These are phyloP conservation scores for Apteryx owenii DNA, from an alignment of 2,113 vertebrate species.

Conservation along the genomic window DNA sequence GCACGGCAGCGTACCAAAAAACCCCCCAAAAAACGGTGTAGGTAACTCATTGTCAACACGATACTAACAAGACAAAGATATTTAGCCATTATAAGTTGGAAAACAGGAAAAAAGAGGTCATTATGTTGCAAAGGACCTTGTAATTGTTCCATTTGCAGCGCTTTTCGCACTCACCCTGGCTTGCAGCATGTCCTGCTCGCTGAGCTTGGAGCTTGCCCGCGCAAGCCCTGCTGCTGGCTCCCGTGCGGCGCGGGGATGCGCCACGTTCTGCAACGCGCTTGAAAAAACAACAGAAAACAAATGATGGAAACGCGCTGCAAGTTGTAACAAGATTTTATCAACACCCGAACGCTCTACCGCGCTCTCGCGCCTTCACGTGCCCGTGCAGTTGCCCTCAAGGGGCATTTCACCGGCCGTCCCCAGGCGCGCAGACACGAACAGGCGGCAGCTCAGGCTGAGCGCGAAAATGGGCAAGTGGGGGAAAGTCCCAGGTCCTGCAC, in stretches of 20 bases:
- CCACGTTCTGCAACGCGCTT: neutral
- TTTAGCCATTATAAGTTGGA: neutral
- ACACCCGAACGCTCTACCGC: neutral
- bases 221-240: neutral
- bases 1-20: neutral
- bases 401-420: neutral
- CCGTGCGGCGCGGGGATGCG: accelerated
- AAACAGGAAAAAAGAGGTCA: neutral
- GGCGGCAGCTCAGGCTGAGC: neutral
- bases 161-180: neutral
- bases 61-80: neutral
- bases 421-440: neutral
- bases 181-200: accelerated
- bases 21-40: too few relatives aligned
- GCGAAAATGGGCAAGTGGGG: too few relatives aligned
- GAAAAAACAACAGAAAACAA: neutral
- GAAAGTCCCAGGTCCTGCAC: neutral
- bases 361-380: neutral
- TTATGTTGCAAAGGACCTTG: neutral
- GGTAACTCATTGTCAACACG: neutral
- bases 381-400: neutral
- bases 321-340: too few relatives aligned
- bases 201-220: neutral
- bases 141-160: neutral
- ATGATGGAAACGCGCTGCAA: neutral